Evolutionary conservation across 1,140 invertebrate genomes (phyloP).

Genomic region (Psilanteris sp.): DNA sequence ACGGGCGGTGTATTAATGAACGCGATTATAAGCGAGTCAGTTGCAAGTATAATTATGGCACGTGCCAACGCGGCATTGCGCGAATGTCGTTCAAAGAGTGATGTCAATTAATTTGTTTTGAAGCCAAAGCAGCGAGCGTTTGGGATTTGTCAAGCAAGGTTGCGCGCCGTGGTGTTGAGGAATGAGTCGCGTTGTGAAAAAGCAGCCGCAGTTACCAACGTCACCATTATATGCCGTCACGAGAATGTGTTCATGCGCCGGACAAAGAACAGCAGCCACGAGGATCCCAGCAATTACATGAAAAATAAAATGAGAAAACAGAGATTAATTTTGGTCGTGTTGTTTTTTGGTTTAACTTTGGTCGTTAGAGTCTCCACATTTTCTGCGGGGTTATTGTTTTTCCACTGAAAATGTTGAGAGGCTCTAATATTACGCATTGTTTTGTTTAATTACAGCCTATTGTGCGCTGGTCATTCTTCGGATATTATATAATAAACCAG

Average conservation of each 20-base stretch:
- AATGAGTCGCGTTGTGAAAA: constrained; percentile 16
- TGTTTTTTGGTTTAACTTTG: constrained; percentile 2
- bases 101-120: constrained; percentile 44
- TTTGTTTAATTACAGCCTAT: neutral
- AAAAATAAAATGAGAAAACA: constrained; percentile 53
- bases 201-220: constrained; percentile 17
- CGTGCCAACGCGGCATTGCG: constrained; percentile 19
- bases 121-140: constrained; percentile 3
- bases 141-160: constrained; percentile 4
- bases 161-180: neutral
- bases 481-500: too few species aligned
- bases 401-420: neutral
- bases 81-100: constrained; percentile 13
- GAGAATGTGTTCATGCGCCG: constrained; percentile 15
- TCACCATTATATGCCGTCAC: constrained; percentile 27
- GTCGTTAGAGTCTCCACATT: neutral
- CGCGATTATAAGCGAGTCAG: constrained; percentile 50
- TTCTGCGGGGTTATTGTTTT: constrained; percentile 2
- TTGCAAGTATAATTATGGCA: constrained; percentile 50
- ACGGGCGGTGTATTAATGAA: constrained; percentile 45
- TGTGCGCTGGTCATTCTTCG: too few species aligned
- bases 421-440: too few species aligned
- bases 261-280: constrained; percentile 9
- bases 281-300: constrained; percentile 54
- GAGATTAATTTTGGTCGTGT: constrained; percentile 31